Evolutionary conservation across 2,888 invertebrate genomes (phyloP), one percentile per base, ranked within the genome.

Genomic region (Netelia melanura): DNA sequence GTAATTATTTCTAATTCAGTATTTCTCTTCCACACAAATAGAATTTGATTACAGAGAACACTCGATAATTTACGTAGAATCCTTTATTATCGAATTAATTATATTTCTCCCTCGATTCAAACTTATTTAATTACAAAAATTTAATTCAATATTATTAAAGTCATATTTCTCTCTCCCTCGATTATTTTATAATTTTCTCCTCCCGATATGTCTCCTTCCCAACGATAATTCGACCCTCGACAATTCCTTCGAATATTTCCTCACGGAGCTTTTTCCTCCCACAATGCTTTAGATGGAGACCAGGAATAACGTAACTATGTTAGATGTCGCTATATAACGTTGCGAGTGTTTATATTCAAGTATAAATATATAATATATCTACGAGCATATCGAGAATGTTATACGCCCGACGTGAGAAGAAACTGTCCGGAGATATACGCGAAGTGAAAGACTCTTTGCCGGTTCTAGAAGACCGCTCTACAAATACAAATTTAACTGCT

Each of bases 401-500:
- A 79, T 74, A 81, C 52, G 80, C 54, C 17, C 70, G 74, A 65
- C 62, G 71, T 67, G 65, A 72, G 70, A 52, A 67, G 58, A 64
- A 74, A 74, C 38, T 58, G 68, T 67, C 71, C 78, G 81, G 84
- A 75, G 71, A 83, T 83, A 88, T 83, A 86, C 86, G 88, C 84
- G 82, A 86, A 71, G 78, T 30, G 17, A 78, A 84, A 30, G 77
- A 54, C 9, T 81, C 81, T 81, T 75, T 71, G 56, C 74, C 81
- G 77, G 17, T 48, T 38, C 21, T 43, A 21, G 76, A 75, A 67
- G 71, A 62, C 65, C 83, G 76, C 87, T 89, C 90, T 90, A 89
- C 91, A 91, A 92, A 92, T 92, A 91, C 92, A 89, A 90, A 91
- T 92, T 92, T 92, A 91, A 92, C 90, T 90, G 86, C 90, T 86